Evolutionary conservation across 2,797 vertebrate genomes (phyloP).

Genomic region (Scleropages formosus): DNA sequence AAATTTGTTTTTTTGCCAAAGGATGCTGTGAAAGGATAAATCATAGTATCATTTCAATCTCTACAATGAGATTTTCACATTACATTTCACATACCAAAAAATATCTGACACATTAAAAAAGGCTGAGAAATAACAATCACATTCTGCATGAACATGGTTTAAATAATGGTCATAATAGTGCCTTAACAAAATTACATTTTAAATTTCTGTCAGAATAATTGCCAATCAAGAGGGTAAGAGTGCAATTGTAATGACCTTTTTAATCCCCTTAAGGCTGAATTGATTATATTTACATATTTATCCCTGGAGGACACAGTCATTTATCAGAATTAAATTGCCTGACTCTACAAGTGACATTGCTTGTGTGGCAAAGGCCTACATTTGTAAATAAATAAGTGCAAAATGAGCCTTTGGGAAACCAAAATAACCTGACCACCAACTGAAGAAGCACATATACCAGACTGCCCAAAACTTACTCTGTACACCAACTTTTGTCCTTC

Average conservation of each 20-base stretch:
- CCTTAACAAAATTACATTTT: slow-evolving; percentile 28
- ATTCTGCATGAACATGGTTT: slow-evolving; percentile 15
- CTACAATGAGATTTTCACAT: not conserved
- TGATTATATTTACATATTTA: slow-evolving; percentile 40
- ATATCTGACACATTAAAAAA: not conserved
- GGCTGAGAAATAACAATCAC: slow-evolving; percentile 18
- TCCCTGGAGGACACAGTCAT: slow-evolving; percentile 31
- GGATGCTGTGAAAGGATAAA: not conserved
- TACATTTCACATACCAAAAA: slow-evolving; percentile 4
- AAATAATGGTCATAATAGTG: slow-evolving; percentile 25
- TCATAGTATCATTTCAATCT: slow-evolving; percentile 1
- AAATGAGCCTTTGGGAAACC: slow-evolving; percentile 22
- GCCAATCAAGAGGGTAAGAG: not conserved
- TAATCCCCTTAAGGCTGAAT: slow-evolving; percentile 25
- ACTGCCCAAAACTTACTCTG: too few relatives aligned
- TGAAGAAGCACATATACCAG: not conserved
- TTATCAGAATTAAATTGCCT: slow-evolving; percentile 27
- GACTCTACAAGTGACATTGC: slow-evolving; percentile 14
- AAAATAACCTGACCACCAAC: slow-evolving; percentile 13
- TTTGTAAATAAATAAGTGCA: slow-evolving; percentile 15
- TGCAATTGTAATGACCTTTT: slow-evolving; percentile 23
- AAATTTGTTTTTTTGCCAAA: too few relatives aligned
- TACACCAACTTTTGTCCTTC: too few relatives aligned
- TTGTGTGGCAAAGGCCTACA: slow-evolving; percentile 6
- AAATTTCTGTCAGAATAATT: slow-evolving; percentile 17